phyloP scores from a whole-genome alignment of 2,888 invertebrate species.

The Liopterus haemorrhoidalis region DNA sequence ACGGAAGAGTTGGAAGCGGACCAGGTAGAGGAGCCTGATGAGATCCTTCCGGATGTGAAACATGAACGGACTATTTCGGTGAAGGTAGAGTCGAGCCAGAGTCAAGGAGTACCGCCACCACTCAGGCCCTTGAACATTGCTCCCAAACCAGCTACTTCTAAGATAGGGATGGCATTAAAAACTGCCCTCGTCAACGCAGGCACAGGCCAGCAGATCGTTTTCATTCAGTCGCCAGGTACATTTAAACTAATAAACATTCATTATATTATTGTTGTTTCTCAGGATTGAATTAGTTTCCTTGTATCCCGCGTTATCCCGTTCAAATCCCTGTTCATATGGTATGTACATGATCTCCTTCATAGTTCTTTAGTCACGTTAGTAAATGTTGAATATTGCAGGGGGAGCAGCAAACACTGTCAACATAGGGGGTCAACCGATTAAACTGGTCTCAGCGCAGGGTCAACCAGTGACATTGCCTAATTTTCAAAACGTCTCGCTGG shows the following conservation, averaged over 20 bases:
- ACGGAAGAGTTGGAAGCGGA: conserved; percentile 41
- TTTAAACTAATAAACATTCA: not conserved
- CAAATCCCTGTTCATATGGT: not conserved
- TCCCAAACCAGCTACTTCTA: conserved; percentile 45
- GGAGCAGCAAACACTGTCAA: conserved; percentile 28
- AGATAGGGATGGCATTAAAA: conserved; percentile 38
- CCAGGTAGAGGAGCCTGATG: conserved; percentile 35
- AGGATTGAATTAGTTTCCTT: not conserved
- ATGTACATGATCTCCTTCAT: not conserved
- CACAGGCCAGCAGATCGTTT: conserved; percentile 47
- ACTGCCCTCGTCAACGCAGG: conserved; percentile 34
- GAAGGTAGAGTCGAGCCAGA: too few species aligned
- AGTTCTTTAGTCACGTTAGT: not conserved
- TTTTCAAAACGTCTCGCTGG: conserved; percentile 39
- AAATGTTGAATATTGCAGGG: conserved; percentile 14
- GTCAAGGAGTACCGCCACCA: conserved; percentile 38
- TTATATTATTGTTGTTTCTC: conserved; percentile 3
- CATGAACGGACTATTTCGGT: conserved; percentile 30
- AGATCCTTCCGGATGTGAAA: conserved; percentile 37
- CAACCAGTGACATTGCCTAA: conserved; percentile 43
- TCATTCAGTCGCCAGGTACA: conserved; percentile 44
- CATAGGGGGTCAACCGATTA: conserved; percentile 40
- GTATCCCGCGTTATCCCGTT: not conserved
- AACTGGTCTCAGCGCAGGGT: conserved; percentile 42
- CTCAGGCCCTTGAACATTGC: conserved; percentile 48